A percentile compares a stretch with the other conserved stretches of the same genome.
phyloP scores from a whole-genome alignment of 2,888 invertebrate genomes.

The Thyatira batis region DNA sequence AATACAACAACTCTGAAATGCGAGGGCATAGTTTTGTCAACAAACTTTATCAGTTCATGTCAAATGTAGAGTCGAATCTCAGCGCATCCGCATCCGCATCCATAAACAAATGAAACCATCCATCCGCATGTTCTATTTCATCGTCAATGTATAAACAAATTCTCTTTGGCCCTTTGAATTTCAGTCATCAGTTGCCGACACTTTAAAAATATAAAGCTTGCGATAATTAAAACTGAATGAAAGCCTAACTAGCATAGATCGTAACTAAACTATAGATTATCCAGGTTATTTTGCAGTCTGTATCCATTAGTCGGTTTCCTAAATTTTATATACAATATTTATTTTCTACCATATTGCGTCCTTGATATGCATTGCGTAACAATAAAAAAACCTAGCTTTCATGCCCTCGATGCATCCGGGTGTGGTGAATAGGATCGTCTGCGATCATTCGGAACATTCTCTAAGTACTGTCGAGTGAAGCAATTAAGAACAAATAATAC shows the following conservation, averaged over 20 bases:
- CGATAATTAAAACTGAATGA: constrained; percentile 72
- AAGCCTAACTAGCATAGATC: constrained; percentile 78
- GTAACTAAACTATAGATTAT: constrained; percentile 78
- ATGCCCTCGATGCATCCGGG: constrained; percentile 69
- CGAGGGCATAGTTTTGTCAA: constrained; percentile 64
- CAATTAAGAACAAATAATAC: constrained; percentile 74
- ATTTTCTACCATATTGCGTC: constrained; percentile 83
- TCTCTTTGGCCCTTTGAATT: constrained; percentile 74
- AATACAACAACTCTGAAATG: constrained; percentile 71
- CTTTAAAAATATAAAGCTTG: constrained; percentile 75
- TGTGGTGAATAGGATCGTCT: constrained; percentile 46
- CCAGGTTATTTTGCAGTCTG: constrained; percentile 77
- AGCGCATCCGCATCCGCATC: constrained; percentile 68
- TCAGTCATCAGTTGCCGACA: constrained; percentile 78
- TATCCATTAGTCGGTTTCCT: constrained; percentile 74
- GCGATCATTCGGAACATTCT: constrained; percentile 51
- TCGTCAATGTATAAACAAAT: constrained; percentile 61
- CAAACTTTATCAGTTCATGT: constrained; percentile 40
- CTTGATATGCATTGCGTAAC: constrained; percentile 83
- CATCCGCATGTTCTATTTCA: constrained; percentile 52
- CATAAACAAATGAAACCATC: constrained; percentile 52
- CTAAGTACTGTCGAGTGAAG: constrained; percentile 78
- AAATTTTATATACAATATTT: constrained; percentile 80
- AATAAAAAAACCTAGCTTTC: constrained; percentile 81
- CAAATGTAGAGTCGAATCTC: constrained; percentile 51